Evolutionary conservation across 2,888 invertebrate species (phyloP).

Genomic region (Boloria euphrosyne): DNA sequence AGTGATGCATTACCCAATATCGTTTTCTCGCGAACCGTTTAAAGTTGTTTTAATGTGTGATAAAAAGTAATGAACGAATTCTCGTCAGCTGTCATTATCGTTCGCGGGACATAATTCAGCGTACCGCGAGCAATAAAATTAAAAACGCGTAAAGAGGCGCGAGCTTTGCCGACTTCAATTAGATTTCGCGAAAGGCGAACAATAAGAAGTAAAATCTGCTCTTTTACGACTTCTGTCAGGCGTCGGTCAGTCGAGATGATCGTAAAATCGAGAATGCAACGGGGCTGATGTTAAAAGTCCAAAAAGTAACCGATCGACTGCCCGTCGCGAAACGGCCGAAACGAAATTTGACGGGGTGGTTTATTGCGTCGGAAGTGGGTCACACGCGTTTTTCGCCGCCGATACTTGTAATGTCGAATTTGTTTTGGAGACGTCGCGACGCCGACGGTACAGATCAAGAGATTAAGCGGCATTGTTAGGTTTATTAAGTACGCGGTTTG

Average conservation of each 20-base stretch:
- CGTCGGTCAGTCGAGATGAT: constrained; percentile 69
- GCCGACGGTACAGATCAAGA: constrained; percentile 27
- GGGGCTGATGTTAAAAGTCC: constrained; percentile 66
- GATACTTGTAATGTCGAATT: constrained; percentile 20
- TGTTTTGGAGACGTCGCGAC: constrained; percentile 40
- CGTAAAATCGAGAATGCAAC: constrained; percentile 78
- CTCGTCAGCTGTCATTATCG: constrained; percentile 61
- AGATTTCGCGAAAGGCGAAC: constrained; percentile 80
- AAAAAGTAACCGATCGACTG: constrained; percentile 57
- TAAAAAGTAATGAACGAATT: constrained; percentile 73
- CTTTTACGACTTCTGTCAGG: constrained; percentile 77
- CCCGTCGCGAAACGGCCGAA: constrained; percentile 59
- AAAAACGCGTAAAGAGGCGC: constrained; percentile 74
- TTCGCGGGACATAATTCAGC: constrained; percentile 65
- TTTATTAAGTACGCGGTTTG: constrained; percentile 40
- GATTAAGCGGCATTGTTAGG: constrained; percentile 24
- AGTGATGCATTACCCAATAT: constrained; percentile 24
- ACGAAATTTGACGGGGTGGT: constrained; percentile 68
- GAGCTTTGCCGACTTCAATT: constrained; percentile 71
- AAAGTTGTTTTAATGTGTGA: constrained; percentile 61
- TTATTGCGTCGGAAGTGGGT: constrained; percentile 72
- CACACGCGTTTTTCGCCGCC: constrained; percentile 49
- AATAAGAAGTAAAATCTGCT: constrained; percentile 80
- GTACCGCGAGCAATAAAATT: constrained; percentile 70
- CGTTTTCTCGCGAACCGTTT: constrained; percentile 49